These are phyloP conservation scores for Scomber japonicus DNA, from an alignment of 2,113 vertebrate genomes.

Conservation along the genomic window DNA sequence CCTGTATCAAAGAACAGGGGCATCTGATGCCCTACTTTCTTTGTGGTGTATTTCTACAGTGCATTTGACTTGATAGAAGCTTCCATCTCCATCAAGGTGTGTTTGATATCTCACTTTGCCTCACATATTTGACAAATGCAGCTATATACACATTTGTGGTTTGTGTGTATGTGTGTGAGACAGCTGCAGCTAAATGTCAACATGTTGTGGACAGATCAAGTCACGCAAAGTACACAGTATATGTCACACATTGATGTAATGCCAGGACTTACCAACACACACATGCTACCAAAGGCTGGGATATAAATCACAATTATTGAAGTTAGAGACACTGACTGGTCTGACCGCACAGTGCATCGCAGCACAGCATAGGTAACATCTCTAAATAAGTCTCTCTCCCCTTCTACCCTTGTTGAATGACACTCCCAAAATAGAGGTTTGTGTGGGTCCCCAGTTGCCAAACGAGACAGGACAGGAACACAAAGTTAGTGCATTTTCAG, in stretches of 20 bases:
- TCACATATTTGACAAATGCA: constrained; percentile 6
- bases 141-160: background rate
- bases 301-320: constrained; percentile 86
- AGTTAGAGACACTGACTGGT: constrained; percentile 75
- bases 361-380: constrained; percentile 59
- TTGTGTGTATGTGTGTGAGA: constrained; percentile 19
- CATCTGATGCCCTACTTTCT: constrained; percentile 75
- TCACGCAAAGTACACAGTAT: constrained; percentile 69
- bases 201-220: constrained; percentile 57
- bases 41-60: constrained; percentile 36
- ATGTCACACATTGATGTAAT: constrained; percentile 73
- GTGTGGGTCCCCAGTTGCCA: constrained; percentile 69
- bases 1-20: constrained; percentile 68
- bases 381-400: constrained; percentile 71
- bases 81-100: constrained; percentile 37
- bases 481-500: constrained; percentile 69
- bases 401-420: constrained; percentile 80
- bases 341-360: constrained; percentile 43
- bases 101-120: constrained; percentile 51
- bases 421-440: constrained; percentile 80
- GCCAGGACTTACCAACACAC: constrained; percentile 68
- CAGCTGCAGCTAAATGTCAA: constrained; percentile 47
- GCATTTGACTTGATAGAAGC: constrained; percentile 29
- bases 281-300: constrained; percentile 64
- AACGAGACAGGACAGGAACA: constrained; percentile 71